Percentiles rank a stretch among this genome's conserved stretches.
These are phyloP conservation scores for Ormyrus rosae DNA, from an alignment of 2,888 invertebrate genomes.

Conservation along the genomic window DNA sequence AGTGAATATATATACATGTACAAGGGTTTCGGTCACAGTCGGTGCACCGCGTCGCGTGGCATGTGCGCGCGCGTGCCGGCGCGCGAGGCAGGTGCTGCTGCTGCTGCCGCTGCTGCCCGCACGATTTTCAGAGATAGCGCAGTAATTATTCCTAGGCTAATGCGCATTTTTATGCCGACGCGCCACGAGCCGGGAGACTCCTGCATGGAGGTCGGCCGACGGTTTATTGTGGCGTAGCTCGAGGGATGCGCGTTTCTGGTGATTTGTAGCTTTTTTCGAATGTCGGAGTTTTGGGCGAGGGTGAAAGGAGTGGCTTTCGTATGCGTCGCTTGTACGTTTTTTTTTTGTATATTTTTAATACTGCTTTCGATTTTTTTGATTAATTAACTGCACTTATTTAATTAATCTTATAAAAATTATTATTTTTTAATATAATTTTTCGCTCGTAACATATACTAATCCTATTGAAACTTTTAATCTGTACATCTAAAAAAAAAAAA, in stretches of 20 bases:
- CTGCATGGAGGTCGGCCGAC: neutral
- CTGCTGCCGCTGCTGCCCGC: constrained; percentile 68
- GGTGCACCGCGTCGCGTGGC: constrained; percentile 29
- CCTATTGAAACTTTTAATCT: too few species aligned
- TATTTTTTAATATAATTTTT: too few species aligned
- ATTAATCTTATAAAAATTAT: too few species aligned
- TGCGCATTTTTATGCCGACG: constrained; percentile 53
- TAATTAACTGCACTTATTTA: too few species aligned
- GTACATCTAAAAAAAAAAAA: too few species aligned
- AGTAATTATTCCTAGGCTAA: constrained; percentile 49
- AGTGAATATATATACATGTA: constrained; percentile 20
- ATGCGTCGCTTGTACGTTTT: too few species aligned
- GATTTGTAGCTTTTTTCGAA: neutral
- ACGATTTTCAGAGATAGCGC: constrained; percentile 73
- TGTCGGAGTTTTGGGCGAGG: too few species aligned
- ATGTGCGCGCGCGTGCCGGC: constrained; percentile 64
- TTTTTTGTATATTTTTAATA: too few species aligned
- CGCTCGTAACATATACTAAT: too few species aligned
- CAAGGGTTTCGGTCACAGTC: constrained; percentile 60
- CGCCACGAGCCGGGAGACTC: neutral
- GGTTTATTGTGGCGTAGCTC: neutral
- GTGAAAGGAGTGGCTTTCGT: too few species aligned
- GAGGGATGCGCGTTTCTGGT: neutral
- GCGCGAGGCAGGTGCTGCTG: constrained; percentile 59
- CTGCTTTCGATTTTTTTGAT: too few species aligned